A percentile compares a stretch with the other conserved stretches of the same genome.
Evolutionary conservation across 35 echinoderm and acorn worm genomes (phyloP).

Genomic region (Diadema setosum): DNA sequence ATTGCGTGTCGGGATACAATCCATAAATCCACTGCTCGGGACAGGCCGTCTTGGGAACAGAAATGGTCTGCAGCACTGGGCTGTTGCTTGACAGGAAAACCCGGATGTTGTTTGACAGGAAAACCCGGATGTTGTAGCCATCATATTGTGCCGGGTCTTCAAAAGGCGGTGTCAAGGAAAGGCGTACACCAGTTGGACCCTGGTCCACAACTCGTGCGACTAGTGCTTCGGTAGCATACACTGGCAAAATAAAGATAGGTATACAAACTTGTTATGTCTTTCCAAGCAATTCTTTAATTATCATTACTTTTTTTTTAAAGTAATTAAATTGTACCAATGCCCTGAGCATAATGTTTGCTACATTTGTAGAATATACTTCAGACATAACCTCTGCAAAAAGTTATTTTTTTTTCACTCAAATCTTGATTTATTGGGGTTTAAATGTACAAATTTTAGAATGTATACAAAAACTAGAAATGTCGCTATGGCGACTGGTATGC

Average conservation of each 20-base stretch:
- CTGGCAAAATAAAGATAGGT: background rate
- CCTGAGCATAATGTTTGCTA: too few species aligned
- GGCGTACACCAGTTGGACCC: background rate
- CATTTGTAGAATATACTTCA: too few species aligned
- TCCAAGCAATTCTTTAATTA: too few species aligned
- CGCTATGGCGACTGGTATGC: too few species aligned
- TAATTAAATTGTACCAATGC: too few species aligned
- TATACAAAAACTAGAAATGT: too few species aligned
- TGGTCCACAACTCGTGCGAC: background rate
- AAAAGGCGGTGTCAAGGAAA: background rate
- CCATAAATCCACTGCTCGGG: background rate
- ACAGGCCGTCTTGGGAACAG: background rate
- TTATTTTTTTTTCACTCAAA: too few species aligned
- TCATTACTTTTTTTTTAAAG: too few species aligned
- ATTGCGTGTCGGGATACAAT: background rate
- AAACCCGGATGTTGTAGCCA: background rate
- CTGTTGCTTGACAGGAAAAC: background rate
- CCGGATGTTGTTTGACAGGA: background rate
- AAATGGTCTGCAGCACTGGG: background rate
- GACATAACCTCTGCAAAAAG: too few species aligned
- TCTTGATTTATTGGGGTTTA: too few species aligned
- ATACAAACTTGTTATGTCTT: too few species aligned
- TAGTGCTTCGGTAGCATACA: background rate
- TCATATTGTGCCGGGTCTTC: background rate
- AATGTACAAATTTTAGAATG: too few species aligned